Evolutionary conservation across 2,888 invertebrate genomes (phyloP).

Genomic region (Hirtodrosophila trivittata): DNA sequence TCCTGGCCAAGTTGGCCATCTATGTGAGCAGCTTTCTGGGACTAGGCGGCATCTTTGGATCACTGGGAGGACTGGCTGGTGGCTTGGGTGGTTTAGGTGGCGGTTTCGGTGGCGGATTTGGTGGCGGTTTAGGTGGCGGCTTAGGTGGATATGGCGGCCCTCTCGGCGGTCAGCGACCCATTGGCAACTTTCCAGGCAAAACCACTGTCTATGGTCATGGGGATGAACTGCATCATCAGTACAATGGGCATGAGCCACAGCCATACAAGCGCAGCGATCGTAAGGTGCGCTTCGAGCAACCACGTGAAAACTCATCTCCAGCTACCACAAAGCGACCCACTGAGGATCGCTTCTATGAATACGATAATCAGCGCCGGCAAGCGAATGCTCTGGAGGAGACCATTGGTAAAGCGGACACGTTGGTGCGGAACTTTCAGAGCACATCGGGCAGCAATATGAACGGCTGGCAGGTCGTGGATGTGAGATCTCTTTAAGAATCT

Average conservation of each 20-base stretch:
- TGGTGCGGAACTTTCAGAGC: constrained; percentile 59
- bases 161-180: constrained; percentile 46
- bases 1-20: constrained; percentile 90
- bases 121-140: constrained; percentile 36
- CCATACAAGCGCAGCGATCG: constrained; percentile 80
- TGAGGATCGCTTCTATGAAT: constrained; percentile 82
- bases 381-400: constrained; percentile 63
- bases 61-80: constrained; percentile 68
- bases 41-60: constrained; percentile 84
- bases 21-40: constrained; percentile 89
- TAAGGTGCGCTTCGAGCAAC: constrained; percentile 78
- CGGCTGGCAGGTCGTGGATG: constrained; percentile 77
- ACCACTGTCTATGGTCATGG: constrained; percentile 63
- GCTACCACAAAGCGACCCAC: constrained; percentile 26
- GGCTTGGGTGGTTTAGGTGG: constrained; percentile 47
- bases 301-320: constrained; percentile 55
- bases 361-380: constrained; percentile 73
- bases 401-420: constrained; percentile 32
- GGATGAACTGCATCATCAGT: constrained; percentile 75
- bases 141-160: constrained; percentile 52
- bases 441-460: constrained; percentile 46
- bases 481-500: constrained; percentile 46
- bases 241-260: constrained; percentile 60
- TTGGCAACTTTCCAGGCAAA: constrained; percentile 77
- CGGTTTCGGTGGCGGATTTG: constrained; percentile 44